phyloP scores from a whole-genome alignment of 1,140 invertebrate genomes.

The Trichonephila clavipes region DNA sequence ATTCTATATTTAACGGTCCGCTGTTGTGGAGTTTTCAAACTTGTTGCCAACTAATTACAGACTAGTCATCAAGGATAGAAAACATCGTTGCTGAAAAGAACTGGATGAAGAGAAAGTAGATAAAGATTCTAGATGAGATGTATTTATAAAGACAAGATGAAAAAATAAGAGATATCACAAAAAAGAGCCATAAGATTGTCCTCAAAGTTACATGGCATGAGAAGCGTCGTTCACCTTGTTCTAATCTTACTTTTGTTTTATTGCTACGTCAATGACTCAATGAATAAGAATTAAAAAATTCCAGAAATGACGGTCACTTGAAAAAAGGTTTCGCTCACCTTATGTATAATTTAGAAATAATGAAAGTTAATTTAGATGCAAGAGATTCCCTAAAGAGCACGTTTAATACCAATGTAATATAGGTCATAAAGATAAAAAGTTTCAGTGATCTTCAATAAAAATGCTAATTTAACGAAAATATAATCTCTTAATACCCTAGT shows the following conservation, averaged over 20 bases:
- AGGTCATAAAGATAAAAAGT: too few species aligned
- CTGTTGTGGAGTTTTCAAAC: background rate
- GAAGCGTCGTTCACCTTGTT: background rate
- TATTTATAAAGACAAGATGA: background rate
- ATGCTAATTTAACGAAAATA: too few species aligned
- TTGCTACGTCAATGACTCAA: background rate
- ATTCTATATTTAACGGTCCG: slow-evolving; percentile 6
- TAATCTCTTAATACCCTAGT: too few species aligned
- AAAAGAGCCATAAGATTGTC: background rate
- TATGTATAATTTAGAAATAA: too few species aligned
- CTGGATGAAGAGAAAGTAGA: background rate
- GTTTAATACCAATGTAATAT: too few species aligned
- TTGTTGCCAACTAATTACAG: slow-evolving; percentile 47
- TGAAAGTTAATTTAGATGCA: too few species aligned
- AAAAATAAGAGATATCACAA: background rate
- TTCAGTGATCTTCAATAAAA: too few species aligned
- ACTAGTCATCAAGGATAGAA: slow-evolving; percentile 34
- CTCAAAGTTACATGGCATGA: background rate
- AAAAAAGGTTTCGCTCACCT: too few species aligned
- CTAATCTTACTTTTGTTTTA: background rate
- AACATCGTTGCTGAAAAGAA: background rate
- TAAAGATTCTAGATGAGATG: background rate
- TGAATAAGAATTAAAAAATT: background rate
- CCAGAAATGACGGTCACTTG: too few species aligned
- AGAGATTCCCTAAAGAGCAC: too few species aligned